A percentile compares a stretch with the other conserved stretches of the same genome.
Conservation (phyloP, 2,113 vertebrate species). For the Vidua chalybeata region DNA sequence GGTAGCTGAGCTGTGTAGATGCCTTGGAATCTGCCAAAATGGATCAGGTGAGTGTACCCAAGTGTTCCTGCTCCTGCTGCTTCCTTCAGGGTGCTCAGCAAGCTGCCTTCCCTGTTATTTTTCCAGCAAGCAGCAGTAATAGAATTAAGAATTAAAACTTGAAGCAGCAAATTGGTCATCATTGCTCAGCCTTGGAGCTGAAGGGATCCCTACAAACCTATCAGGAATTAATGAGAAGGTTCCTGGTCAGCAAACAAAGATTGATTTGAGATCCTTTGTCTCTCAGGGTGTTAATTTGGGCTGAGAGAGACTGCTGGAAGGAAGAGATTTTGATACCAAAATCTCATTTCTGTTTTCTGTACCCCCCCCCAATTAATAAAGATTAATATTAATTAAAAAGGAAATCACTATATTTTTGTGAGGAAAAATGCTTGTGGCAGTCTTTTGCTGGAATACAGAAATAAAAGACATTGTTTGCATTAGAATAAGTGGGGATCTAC, state of each 20-base stretch:
- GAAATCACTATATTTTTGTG: slow-evolving; percentile 33
- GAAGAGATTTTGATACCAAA: background rate
- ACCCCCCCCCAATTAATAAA: background rate
- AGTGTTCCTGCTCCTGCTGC: background rate
- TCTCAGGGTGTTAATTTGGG: background rate
- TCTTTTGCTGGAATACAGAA: background rate
- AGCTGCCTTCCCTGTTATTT: background rate
- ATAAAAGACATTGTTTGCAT: background rate
- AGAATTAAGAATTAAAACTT: slow-evolving; percentile 1
- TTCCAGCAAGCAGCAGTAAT: background rate
- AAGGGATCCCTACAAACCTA: background rate
- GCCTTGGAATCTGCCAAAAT: background rate
- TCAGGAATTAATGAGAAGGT: background rate
- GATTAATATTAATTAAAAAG: slow-evolving; percentile 32
- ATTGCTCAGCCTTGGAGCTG: background rate
- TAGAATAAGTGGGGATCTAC: slow-evolving; percentile 1
- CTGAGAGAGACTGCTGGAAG: background rate
- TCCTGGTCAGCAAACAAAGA: slow-evolving; percentile 34
- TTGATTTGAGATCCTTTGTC: slow-evolving; percentile 36
- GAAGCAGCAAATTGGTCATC: background rate
- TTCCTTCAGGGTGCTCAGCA: background rate
- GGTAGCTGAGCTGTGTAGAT: background rate
- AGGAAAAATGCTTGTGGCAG: background rate
- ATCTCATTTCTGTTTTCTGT: background rate
- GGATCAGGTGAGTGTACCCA: background rate